A percentile compares a stretch with the other conserved stretches of the same genome.
Evolutionary conservation across 2,888 invertebrate species (phyloP).

Genomic region (Seira ritae): DNA sequence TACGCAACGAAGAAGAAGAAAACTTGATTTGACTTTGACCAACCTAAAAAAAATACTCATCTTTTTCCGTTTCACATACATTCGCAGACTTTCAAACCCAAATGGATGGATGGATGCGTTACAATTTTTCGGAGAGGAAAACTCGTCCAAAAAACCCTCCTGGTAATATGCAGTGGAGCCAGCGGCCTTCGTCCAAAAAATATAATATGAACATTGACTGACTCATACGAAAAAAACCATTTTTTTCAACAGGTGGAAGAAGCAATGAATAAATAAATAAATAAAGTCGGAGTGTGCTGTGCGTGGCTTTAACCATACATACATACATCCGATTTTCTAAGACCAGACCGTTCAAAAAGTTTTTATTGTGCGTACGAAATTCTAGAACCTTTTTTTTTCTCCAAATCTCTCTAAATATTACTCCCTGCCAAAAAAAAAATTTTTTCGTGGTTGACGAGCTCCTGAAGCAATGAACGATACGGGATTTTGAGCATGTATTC

Average conservation of each 20-base stretch:
- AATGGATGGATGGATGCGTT: too few species aligned
- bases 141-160: neutral
- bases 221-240: neutral
- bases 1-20: neutral
- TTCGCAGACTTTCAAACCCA: too few species aligned
- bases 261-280: neutral
- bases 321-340: too few species aligned
- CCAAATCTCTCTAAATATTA: too few species aligned
- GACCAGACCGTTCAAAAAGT: too few species aligned
- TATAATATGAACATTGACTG: neutral
- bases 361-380: too few species aligned
- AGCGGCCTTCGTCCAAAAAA: neutral
- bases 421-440: slow-evolving; percentile 29
- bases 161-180: neutral
- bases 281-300: neutral
- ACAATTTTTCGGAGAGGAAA: neutral
- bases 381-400: too few species aligned
- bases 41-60: neutral
- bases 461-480: slow-evolving; percentile 50
- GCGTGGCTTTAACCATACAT: neutral
- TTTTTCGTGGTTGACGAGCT: slow-evolving; percentile 27
- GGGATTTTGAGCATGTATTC: neutral
- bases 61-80: too few species aligned
- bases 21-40: slow-evolving; percentile 7
- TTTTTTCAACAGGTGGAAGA: neutral